These are phyloP conservation scores for Stenurella melanura DNA, from an alignment of 2,888 invertebrate genomes.

Conservation along the genomic window DNA sequence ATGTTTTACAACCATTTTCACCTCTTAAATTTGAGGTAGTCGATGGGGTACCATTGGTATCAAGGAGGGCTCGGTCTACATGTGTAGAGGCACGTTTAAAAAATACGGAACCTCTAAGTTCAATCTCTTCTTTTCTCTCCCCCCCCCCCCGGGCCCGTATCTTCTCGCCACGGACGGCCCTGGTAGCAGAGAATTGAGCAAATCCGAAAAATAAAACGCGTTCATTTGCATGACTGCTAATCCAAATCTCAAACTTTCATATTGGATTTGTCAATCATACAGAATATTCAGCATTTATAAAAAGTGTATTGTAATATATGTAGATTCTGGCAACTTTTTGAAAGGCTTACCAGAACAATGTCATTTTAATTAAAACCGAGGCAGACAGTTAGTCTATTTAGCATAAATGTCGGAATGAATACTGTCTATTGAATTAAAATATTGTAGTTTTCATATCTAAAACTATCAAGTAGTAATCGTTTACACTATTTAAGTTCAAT, in stretches of 20 bases:
- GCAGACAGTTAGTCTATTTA: constrained; percentile 41
- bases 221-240: not conserved
- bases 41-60: no score
- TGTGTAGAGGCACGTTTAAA: no score
- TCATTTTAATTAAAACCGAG: constrained; percentile 49
- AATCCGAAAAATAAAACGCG: not conserved
- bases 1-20: no score
- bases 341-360: constrained; percentile 42
- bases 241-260: not conserved
- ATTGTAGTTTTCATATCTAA: not conserved
- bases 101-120: no score
- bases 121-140: no score
- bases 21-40: no score
- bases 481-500: no score
- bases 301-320: constrained; percentile 46
- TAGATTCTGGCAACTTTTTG: constrained; percentile 48
- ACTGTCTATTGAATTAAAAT: constrained; percentile 47
- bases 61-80: no score
- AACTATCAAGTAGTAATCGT: not conserved
- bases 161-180: no score
- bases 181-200: no score
- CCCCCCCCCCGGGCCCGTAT: no score
- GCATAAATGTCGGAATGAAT: constrained; percentile 47
- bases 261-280: constrained; percentile 4
- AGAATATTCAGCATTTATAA: constrained; percentile 38